phyloP scores from a whole-genome alignment of 2,888 invertebrate species.

The Charanyca ferruginea region DNA sequence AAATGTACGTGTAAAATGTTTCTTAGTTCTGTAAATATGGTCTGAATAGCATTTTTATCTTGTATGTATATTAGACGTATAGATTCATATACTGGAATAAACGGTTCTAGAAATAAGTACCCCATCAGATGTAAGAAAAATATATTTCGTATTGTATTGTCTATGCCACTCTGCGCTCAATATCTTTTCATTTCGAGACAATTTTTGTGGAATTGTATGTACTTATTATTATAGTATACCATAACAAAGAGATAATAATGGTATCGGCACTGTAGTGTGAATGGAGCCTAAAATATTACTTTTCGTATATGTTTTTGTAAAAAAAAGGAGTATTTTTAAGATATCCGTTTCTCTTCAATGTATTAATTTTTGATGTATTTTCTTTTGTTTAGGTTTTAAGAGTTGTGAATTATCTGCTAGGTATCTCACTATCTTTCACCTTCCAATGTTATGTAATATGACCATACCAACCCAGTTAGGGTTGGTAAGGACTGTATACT shows the following conservation, averaged over 20 bases:
- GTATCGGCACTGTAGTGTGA: constrained; percentile 15
- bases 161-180: constrained; percentile 34
- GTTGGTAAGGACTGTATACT: constrained; percentile 25
- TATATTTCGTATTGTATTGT: constrained; percentile 29
- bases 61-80: constrained; percentile 71
- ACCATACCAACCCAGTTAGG: too few relatives aligned
- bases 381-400: background rate
- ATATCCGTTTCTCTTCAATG: background rate
- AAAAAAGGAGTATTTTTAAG: background rate
- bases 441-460: constrained; percentile 20
- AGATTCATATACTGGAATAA: constrained; percentile 64
- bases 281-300: constrained; percentile 44
- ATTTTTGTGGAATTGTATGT: constrained; percentile 29
- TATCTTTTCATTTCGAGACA: constrained; percentile 26
- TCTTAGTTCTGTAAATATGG: constrained; percentile 84
- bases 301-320: background rate
- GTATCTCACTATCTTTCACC: constrained; percentile 14
- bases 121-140: constrained; percentile 41
- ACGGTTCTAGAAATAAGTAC: constrained; percentile 57
- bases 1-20: constrained; percentile 66
- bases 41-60: constrained; percentile 87
- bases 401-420: constrained; percentile 2
- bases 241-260: constrained; percentile 10
- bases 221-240: constrained; percentile 27
- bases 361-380: background rate